Evolutionary conservation across 2,113 vertebrate genomes (phyloP).

Genomic region (Phylloscopus trochilus): DNA sequence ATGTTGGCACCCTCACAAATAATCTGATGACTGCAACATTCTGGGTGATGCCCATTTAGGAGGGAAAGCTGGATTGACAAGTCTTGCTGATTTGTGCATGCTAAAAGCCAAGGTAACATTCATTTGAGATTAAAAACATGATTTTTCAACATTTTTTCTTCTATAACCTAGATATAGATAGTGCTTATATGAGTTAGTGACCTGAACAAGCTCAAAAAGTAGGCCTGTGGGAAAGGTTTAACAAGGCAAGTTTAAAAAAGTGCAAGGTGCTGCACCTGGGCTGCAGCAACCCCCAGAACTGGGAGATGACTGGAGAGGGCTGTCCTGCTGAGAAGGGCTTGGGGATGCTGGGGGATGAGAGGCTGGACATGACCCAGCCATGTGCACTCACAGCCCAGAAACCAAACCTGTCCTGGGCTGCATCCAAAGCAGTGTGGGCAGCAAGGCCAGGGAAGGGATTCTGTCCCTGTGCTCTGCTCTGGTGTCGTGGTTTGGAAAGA

Average conservation of each 20-base stretch:
- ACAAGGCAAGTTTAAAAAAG: accelerated
- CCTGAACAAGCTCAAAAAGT: not conserved
- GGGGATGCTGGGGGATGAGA: not conserved
- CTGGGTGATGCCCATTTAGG: not conserved
- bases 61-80: not conserved
- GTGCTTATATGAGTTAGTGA: not conserved
- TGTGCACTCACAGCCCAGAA: not conserved
- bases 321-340: not conserved
- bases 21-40: not conserved
- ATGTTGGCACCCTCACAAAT: not conserved
- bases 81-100: not conserved
- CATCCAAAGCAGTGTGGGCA: not conserved
- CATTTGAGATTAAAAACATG: not conserved
- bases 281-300: accelerated
- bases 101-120: not conserved
- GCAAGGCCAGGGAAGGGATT: not conserved
- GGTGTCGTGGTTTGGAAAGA: no score
- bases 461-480: not conserved
- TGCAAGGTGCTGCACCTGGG: not conserved
- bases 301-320: not conserved
- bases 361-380: not conserved
- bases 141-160: not conserved
- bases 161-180: not conserved
- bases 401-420: not conserved
- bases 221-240: not conserved